Conservation (phyloP, 2,888 invertebrate genomes). For the Epistrophella euchroma region DNA sequence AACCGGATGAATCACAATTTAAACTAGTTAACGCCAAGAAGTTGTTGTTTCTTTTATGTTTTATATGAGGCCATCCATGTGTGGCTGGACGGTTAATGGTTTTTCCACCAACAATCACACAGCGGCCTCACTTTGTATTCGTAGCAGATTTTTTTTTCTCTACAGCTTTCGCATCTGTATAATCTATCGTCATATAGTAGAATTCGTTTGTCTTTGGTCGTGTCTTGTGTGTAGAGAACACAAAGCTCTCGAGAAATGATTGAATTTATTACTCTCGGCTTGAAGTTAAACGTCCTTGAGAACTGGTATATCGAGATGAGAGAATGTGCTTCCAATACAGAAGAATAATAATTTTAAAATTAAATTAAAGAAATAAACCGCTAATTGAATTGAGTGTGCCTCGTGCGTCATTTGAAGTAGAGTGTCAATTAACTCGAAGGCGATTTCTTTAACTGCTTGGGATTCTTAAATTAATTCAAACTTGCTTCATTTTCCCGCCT, state of each 20-base stretch:
- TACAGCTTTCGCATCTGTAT: constrained; percentile 38
- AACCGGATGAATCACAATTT: constrained; percentile 75
- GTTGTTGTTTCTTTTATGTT: constrained; percentile 34
- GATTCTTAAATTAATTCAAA: neutral
- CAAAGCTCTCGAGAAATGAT: constrained; percentile 31
- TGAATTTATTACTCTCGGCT: constrained; percentile 64
- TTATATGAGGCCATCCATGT: constrained; percentile 34
- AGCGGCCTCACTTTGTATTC: constrained; percentile 58
- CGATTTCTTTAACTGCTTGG: constrained; percentile 25
- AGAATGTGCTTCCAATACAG: constrained; percentile 46
- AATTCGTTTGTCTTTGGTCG: constrained; percentile 2
- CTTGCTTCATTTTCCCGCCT: neutral
- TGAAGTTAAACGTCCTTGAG: constrained; percentile 72
- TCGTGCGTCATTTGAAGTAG: constrained; percentile 30
- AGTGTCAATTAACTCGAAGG: constrained; percentile 27
- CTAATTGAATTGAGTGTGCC: constrained; percentile 64
- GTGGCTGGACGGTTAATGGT: constrained; percentile 63
- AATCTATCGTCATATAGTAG: constrained; percentile 26
- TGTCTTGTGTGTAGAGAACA: neutral
- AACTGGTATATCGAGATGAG: constrained; percentile 67
- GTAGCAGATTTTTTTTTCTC: constrained; percentile 48
- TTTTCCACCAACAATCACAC: constrained; percentile 72
- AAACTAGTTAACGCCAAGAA: constrained; percentile 69
- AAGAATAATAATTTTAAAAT: constrained; percentile 51
- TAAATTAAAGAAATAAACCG: constrained; percentile 66